Conservation (phyloP, 2,797 vertebrate genomes). For the Pterois miles region DNA sequence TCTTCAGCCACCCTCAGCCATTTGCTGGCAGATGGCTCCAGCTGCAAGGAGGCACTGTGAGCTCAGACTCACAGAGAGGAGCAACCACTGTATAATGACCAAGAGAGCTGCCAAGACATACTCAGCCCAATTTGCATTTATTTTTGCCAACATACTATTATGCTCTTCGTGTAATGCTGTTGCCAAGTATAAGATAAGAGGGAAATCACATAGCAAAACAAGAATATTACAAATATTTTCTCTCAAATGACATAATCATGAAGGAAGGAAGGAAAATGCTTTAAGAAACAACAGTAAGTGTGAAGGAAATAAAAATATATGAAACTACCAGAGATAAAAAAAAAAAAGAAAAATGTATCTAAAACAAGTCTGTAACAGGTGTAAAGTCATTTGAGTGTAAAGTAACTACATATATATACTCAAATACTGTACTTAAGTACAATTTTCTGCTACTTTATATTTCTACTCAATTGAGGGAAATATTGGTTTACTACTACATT, state of each 20-base stretch:
- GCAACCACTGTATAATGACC: slow-evolving; percentile 1
- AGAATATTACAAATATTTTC: not conserved
- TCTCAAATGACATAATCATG: not conserved
- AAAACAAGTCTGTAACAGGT: not conserved
- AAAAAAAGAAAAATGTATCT: not conserved
- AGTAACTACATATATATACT: no score
- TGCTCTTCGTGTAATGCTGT: not conserved
- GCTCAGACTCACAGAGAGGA: slow-evolving; percentile 11
- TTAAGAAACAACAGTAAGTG: not conserved
- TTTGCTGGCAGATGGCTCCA: slow-evolving; percentile 45
- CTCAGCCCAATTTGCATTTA: slow-evolving; percentile 22
- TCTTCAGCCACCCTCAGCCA: slow-evolving; percentile 27
- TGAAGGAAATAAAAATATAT: not conserved
- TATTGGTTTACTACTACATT: no score
- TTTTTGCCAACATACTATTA: slow-evolving; percentile 1
- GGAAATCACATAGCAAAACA: not conserved
- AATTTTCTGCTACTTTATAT: no score
- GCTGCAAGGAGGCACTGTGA: slow-evolving; percentile 59
- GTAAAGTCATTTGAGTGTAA: not conserved
- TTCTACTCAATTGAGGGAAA: no score
- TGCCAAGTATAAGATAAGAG: not conserved
- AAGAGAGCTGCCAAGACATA: slow-evolving; percentile 10
- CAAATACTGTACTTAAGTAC: no score
- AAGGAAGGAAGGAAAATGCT: not conserved
- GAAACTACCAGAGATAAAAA: not conserved